Evolutionary conservation across 2,888 invertebrate genomes (phyloP).

Genomic region (Noctua pronuba): DNA sequence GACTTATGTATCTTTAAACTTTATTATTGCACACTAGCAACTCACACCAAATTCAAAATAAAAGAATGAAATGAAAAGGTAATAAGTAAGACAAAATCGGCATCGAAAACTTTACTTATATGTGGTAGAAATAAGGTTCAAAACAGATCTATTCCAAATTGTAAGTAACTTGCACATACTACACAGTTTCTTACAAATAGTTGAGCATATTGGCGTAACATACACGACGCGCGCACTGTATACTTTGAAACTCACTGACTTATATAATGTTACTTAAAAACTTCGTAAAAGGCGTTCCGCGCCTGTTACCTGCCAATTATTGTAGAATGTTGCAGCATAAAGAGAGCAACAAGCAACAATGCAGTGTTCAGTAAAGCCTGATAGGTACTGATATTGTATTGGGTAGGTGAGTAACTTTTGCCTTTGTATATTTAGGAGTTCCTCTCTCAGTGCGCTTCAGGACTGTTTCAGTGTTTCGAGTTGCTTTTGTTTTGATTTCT

Average conservation of each 20-base stretch:
- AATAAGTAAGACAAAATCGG: not conserved
- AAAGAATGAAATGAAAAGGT: not conserved
- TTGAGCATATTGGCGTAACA: conserved; percentile 30
- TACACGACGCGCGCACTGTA: conserved; percentile 5
- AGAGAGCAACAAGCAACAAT: conserved; percentile 34
- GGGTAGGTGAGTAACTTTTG: not conserved
- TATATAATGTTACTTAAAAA: conserved; percentile 57
- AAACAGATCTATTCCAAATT: conserved; percentile 4
- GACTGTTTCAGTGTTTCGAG: not conserved
- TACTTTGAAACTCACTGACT: conserved; percentile 29
- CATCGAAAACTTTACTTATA: not conserved
- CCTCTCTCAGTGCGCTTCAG: not conserved
- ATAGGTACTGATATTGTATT: conserved; percentile 1
- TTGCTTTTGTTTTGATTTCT: conserved; percentile 1
- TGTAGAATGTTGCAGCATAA: conserved; percentile 9
- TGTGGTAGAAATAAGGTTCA: not conserved
- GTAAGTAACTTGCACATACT: conserved; percentile 4
- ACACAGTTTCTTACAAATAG: conserved; percentile 29
- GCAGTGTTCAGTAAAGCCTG: conserved; percentile 17
- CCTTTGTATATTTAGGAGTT: conserved; percentile 9
- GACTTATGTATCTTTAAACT: not conserved
- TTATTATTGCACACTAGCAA: not conserved
- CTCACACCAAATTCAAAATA: not conserved
- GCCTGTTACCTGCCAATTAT: conserved; percentile 63
- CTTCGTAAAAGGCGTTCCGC: conserved; percentile 47